Conservation (phyloP, 2,888 invertebrate species). For the Horisme vitalbata region DNA sequence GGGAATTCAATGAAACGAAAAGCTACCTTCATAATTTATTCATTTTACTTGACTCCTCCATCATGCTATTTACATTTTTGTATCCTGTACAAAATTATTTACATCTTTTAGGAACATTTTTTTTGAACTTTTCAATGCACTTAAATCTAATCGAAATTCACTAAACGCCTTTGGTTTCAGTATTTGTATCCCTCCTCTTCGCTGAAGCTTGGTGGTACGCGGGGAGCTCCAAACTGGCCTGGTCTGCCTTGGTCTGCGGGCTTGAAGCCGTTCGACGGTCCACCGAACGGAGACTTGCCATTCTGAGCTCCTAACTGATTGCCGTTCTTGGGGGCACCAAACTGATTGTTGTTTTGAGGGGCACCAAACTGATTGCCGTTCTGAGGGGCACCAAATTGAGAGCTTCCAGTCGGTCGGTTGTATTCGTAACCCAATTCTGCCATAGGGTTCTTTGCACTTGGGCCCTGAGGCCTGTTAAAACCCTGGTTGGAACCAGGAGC, state of each 20-base stretch:
- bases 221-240: slow-evolving; percentile 61
- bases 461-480: slow-evolving; percentile 20
- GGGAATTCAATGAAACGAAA: too few species aligned
- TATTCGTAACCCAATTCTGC: slow-evolving; percentile 33
- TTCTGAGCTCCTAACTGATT: too few species aligned
- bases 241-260: slow-evolving; percentile 32
- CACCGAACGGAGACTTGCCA: slow-evolving; percentile 17
- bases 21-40: slow-evolving; percentile 26
- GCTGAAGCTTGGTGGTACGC: slow-evolving; percentile 72
- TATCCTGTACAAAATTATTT: slow-evolving; percentile 45
- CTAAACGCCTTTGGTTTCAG: slow-evolving; percentile 57
- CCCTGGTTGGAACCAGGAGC: slow-evolving; percentile 26
- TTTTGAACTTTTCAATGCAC: slow-evolving; percentile 48
- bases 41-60: slow-evolving; percentile 45
- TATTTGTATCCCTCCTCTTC: slow-evolving; percentile 74
- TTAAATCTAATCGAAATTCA: slow-evolving; percentile 37
- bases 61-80: slow-evolving; percentile 45
- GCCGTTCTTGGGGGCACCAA: slow-evolving; percentile 15
- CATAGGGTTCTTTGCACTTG: slow-evolving; percentile 16
- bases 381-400: slow-evolving; percentile 12
- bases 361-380: slow-evolving; percentile 3
- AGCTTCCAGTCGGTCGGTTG: slow-evolving; percentile 30
- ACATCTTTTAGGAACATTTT: slow-evolving; percentile 39
- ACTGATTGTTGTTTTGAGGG: background rate
- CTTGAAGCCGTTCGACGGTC: slow-evolving; percentile 25